phyloP scores from a whole-genome alignment of 2,797 vertebrate species.

The Bradypodion pumilum region DNA sequence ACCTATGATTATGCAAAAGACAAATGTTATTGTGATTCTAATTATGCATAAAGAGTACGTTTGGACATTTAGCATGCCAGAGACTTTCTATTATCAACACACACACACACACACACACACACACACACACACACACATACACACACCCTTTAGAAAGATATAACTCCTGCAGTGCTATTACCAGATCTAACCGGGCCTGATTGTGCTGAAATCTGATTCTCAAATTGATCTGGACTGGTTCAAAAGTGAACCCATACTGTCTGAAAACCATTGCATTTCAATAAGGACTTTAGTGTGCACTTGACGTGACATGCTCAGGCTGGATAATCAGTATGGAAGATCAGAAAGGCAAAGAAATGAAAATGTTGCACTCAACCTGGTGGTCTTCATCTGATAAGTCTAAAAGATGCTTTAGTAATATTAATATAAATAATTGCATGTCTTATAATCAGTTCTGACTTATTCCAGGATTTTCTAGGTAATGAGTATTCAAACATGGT shows the following conservation, averaged over 20 bases:
- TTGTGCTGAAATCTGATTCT: neutral
- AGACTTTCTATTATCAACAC: constrained; percentile 66
- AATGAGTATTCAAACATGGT: too few relatives aligned
- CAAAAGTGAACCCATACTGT: too few relatives aligned
- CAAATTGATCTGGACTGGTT: neutral
- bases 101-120: constrained; percentile 22
- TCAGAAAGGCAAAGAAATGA: neutral
- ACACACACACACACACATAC: too few relatives aligned
- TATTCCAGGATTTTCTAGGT: too few relatives aligned
- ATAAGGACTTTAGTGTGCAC: neutral
- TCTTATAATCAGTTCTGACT: neutral
- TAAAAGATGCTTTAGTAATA: too few relatives aligned
- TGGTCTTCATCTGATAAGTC: neutral
- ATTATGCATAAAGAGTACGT: constrained; percentile 70
- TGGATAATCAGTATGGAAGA: neutral
- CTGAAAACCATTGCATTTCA: too few relatives aligned
- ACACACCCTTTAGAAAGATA: constrained; percentile 7
- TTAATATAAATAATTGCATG: too few relatives aligned
- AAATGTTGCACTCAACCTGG: too few relatives aligned
- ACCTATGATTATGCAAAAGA: constrained; percentile 68
- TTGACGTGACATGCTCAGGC: neutral
- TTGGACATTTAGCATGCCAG: constrained; percentile 66
- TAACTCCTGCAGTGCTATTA: constrained; percentile 52
- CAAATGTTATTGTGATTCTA: constrained; percentile 71
- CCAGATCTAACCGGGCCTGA: neutral